Evolutionary conservation across 2,888 invertebrate genomes (phyloP).

Genomic region (Ectemnius lituratus): DNA sequence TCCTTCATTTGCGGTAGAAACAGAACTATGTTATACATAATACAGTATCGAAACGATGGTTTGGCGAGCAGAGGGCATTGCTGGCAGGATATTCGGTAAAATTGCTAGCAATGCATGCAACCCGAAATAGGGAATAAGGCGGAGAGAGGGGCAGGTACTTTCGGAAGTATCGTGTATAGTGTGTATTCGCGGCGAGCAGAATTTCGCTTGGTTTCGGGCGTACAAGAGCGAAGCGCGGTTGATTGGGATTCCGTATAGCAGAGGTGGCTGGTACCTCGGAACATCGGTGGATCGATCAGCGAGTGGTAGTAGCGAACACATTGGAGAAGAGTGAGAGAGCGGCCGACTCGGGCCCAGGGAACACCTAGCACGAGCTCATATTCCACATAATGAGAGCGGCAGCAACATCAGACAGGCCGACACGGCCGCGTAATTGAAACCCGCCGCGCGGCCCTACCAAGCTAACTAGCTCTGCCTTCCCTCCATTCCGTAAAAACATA

Average conservation of each 20-base stretch:
- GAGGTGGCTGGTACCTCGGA: slow-evolving; percentile 48
- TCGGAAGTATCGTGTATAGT: too few relatives aligned
- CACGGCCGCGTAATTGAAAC: slow-evolving; percentile 73
- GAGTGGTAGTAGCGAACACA: slow-evolving; percentile 26
- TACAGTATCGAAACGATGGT: too few relatives aligned
- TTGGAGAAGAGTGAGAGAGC: too few relatives aligned
- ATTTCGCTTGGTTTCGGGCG: neutral
- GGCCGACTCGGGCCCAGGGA: slow-evolving; percentile 40
- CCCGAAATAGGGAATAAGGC: neutral
- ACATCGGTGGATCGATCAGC: slow-evolving; percentile 44
- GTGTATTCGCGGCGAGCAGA: slow-evolving; percentile 6
- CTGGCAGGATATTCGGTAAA: neutral
- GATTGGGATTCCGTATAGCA: slow-evolving; percentile 40
- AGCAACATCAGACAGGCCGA: slow-evolving; percentile 68
- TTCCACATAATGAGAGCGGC: slow-evolving; percentile 71
- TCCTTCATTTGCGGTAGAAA: too few relatives aligned
- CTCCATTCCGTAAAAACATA: slow-evolving; percentile 38
- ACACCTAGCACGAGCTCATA: slow-evolving; percentile 70
- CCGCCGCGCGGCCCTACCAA: slow-evolving; percentile 51
- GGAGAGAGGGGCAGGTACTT: too few relatives aligned
- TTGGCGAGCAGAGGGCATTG: too few relatives aligned
- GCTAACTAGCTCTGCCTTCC: slow-evolving; percentile 29
- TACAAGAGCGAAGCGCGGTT: slow-evolving; percentile 22
- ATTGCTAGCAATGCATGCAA: neutral
- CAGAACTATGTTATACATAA: too few relatives aligned